These are phyloP conservation scores for Aurelia aurita DNA, from an alignment of 30 jellyfish, hydroid and myxozoan species.

Conservation along the genomic window DNA sequence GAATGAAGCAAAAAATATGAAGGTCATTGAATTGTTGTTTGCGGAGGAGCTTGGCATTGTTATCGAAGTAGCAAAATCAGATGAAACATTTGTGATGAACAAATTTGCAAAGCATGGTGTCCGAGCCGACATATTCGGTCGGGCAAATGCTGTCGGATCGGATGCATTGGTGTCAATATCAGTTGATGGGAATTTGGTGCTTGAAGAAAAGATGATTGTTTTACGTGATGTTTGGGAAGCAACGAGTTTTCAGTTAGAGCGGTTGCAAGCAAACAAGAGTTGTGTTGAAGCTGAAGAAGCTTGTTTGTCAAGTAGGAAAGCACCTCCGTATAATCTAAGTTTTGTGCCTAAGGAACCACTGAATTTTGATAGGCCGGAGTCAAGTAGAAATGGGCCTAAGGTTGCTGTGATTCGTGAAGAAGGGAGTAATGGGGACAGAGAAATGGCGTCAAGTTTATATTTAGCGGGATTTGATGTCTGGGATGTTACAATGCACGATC, in stretches of 20 bases:
- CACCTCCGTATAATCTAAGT: constrained; percentile 52
- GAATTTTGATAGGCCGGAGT: not conserved
- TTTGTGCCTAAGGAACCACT: constrained; percentile 66
- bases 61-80: constrained; percentile 53
- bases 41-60: constrained; percentile 90
- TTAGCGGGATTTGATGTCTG: constrained; percentile 91
- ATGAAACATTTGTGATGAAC: constrained; percentile 22
- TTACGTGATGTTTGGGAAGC: constrained; percentile 87
- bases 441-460: constrained; percentile 80
- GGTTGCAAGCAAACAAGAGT: constrained; percentile 69
- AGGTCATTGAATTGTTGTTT: constrained; percentile 36
- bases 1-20: not conserved
- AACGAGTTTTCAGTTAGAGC: constrained; percentile 86
- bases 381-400: constrained; percentile 25
- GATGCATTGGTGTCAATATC: constrained; percentile 39
- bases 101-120: constrained; percentile 36
- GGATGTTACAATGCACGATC: constrained; percentile 91
- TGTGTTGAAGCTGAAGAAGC: constrained; percentile 81
- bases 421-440: constrained; percentile 95
- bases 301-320: constrained; percentile 32
- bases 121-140: constrained; percentile 52
- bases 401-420: constrained; percentile 94
- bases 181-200: constrained; percentile 32
- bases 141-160: constrained; percentile 28
- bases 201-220: constrained; percentile 50